phyloP scores from a whole-genome alignment of 2,888 invertebrate genomes.

The Lasioglossum calceatum region DNA sequence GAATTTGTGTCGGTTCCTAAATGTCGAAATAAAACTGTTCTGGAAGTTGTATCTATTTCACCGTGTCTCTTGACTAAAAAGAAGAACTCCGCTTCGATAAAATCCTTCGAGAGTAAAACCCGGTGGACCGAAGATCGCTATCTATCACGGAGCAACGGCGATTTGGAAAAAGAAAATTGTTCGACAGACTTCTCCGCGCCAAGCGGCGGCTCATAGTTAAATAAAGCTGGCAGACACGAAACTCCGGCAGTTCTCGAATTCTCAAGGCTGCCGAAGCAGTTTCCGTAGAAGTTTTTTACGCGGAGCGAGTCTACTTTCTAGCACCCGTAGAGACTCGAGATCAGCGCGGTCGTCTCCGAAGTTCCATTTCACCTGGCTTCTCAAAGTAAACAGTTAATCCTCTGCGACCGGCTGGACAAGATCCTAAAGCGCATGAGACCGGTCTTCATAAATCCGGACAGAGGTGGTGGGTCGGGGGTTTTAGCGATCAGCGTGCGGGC shows the following conservation, averaged over 20 bases:
- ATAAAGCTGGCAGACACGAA: not conserved
- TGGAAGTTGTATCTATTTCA: too few species aligned
- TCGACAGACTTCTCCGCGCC: too few species aligned
- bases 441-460: slow-evolving; percentile 3
- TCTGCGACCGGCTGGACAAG: slow-evolving; percentile 2
- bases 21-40: too few species aligned
- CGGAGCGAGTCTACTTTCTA: not conserved
- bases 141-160: too few species aligned
- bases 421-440: not conserved
- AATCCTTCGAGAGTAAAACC: too few species aligned
- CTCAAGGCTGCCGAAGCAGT: not conserved
- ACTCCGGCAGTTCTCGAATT: not conserved
- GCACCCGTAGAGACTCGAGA: not conserved
- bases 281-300: not conserved
- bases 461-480: not conserved
- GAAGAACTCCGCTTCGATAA: too few species aligned
- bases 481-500: not conserved
- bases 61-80: too few species aligned
- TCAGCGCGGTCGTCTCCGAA: not conserved
- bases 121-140: too few species aligned
- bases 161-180: too few species aligned
- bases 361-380: not conserved
- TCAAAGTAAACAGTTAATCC: slow-evolving; percentile 2
- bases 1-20: too few species aligned
- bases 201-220: not conserved